These are phyloP conservation scores for Cygnus olor DNA, from an alignment of 2,797 vertebrate genomes.

Conservation along the genomic window DNA sequence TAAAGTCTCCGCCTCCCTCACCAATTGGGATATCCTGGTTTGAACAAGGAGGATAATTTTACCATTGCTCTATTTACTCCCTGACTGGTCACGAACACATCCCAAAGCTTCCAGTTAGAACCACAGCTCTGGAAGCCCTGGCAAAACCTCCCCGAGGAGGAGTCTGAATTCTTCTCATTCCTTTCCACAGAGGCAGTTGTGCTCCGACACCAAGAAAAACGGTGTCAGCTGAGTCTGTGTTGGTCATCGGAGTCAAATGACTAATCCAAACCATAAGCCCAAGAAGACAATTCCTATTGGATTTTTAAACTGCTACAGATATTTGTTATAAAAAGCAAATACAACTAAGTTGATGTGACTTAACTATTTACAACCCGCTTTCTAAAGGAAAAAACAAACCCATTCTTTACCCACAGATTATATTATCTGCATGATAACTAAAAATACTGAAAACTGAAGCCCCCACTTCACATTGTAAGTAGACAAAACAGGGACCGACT, in stretches of 20 bases:
- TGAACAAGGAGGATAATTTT: not conserved
- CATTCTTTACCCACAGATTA: not conserved
- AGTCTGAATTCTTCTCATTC: not conserved
- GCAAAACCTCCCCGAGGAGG: not conserved
- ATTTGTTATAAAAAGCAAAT: not conserved
- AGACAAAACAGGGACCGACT: not conserved
- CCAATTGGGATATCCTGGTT: not conserved
- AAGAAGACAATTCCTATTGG: not conserved
- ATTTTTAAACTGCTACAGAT: not conserved
- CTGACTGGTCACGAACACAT: not conserved
- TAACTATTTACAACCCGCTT: not conserved
- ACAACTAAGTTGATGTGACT: not conserved
- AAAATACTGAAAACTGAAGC: not conserved
- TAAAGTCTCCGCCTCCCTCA: not conserved
- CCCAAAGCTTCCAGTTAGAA: not conserved
- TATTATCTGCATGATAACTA: not conserved
- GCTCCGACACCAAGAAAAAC: not conserved
- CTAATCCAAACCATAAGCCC: not conserved
- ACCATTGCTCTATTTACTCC: not conserved
- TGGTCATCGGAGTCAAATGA: not conserved
- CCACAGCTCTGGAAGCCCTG: not conserved
- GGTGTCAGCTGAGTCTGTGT: not conserved
- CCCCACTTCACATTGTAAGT: not conserved
- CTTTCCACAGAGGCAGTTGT: not conserved
- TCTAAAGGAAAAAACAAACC: not conserved